Evolutionary conservation across 2,888 invertebrate species (phyloP).

Genomic region (Coelogynopora nodosa): DNA sequence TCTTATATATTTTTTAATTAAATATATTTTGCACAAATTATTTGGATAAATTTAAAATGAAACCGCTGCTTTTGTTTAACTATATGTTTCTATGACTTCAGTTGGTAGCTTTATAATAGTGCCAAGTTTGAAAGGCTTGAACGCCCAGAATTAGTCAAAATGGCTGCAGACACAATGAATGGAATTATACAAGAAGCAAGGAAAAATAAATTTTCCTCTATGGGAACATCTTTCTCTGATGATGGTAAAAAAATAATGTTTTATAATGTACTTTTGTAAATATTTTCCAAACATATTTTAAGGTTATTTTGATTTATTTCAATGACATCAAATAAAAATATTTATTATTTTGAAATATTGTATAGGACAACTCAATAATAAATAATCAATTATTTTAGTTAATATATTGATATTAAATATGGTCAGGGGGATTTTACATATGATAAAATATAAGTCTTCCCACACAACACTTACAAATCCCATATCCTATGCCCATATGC

Average conservation of each 20-base stretch:
- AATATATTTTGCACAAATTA: neutral
- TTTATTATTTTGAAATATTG: too few relatives aligned
- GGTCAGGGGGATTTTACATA: too few relatives aligned
- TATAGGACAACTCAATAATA: too few relatives aligned
- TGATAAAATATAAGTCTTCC: too few relatives aligned
- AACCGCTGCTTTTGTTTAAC: neutral
- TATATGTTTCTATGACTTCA: neutral
- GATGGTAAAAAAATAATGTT: constrained; percentile 53
- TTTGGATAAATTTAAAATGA: too few relatives aligned
- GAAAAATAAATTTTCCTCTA: constrained; percentile 55
- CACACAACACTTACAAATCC: too few relatives aligned
- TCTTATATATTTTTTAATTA: neutral
- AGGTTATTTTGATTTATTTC: neutral
- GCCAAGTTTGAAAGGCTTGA: neutral
- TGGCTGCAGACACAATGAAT: constrained; percentile 52
- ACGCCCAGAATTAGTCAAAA: neutral
- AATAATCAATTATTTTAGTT: too few relatives aligned
- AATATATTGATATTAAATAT: too few relatives aligned
- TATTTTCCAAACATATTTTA: neutral
- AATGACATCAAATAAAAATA: neutral
- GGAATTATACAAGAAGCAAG: constrained; percentile 57
- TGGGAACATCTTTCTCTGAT: constrained; percentile 54
- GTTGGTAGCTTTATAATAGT: neutral
- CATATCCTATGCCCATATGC: too few relatives aligned
- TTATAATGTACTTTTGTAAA: too few relatives aligned